Conservation (phyloP, 2,797 vertebrate species). For the Phrynocephalus forsythii region DNA sequence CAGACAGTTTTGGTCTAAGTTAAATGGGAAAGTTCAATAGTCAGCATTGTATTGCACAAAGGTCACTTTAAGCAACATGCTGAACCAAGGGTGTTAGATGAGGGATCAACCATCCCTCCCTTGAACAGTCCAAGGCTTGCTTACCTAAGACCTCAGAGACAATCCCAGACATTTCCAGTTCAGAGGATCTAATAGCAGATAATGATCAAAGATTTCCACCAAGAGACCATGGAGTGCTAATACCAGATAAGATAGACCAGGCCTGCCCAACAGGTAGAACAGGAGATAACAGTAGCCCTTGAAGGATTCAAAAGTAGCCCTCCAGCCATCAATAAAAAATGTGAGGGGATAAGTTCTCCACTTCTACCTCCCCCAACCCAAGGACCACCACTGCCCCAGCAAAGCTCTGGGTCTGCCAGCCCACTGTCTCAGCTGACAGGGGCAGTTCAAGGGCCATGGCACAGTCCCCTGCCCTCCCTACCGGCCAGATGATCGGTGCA, state of each 20-base stretch:
- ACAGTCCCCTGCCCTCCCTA: too few species aligned
- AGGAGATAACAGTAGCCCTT: too few species aligned
- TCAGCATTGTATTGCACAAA: neutral
- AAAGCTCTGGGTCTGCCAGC: too few species aligned
- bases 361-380: too few species aligned
- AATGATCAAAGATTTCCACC: neutral
- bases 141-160: neutral
- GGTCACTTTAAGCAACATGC: neutral
- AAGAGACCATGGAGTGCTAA: neutral
- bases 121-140: neutral
- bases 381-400: too few species aligned
- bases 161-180: neutral
- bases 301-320: too few species aligned
- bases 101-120: neutral
- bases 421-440: too few species aligned
- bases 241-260: neutral
- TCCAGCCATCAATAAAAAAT: too few species aligned
- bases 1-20: slow-evolving; percentile 21
- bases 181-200: neutral
- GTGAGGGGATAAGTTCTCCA: too few species aligned
- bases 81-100: neutral
- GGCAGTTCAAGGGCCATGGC: too few species aligned
- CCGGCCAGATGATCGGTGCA: too few species aligned
- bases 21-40: neutral
- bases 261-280: too few species aligned